These are phyloP conservation scores for Sternotherus odoratus DNA, from an alignment of 2,797 vertebrate genomes.

Conservation along the genomic window DNA sequence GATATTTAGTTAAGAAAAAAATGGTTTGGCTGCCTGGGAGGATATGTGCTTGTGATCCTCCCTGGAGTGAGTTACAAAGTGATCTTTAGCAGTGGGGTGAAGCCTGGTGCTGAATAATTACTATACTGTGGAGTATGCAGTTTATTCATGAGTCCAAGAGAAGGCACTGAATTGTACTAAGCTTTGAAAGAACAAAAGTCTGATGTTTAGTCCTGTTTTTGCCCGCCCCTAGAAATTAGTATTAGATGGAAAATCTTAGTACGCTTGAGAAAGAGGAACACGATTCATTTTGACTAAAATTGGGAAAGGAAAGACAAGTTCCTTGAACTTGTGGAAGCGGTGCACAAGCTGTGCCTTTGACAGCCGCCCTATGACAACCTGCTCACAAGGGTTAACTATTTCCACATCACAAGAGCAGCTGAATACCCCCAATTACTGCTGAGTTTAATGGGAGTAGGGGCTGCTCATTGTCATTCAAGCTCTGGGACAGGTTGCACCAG, in stretches of 20 bases:
- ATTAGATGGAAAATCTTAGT: not conserved
- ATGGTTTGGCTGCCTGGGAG: not conserved
- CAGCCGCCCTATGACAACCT: not conserved
- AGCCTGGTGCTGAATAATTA: not conserved
- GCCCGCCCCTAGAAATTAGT: not conserved
- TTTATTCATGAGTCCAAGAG: not conserved
- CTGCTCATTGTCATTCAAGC: rapidly evolving
- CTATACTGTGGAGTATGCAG: not conserved
- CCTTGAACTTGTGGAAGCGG: not conserved
- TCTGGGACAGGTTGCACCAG: rapidly evolving
- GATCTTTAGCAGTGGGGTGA: not conserved
- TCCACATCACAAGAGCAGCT: not conserved
- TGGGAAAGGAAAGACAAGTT: not conserved
- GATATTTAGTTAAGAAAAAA: not conserved
- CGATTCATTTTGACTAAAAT: not conserved
- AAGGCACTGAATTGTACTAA: not conserved
- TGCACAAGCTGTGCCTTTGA: not conserved
- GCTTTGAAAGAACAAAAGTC: not conserved
- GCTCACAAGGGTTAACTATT: not conserved
- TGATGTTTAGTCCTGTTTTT: not conserved
- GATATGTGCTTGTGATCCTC: not conserved
- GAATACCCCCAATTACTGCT: not conserved
- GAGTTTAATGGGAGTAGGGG: not conserved
- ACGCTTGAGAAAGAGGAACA: not conserved
- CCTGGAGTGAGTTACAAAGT: not conserved